phyloP scores from a whole-genome alignment of 2,113 vertebrate genomes.

The Collichthys lucidus region DNA sequence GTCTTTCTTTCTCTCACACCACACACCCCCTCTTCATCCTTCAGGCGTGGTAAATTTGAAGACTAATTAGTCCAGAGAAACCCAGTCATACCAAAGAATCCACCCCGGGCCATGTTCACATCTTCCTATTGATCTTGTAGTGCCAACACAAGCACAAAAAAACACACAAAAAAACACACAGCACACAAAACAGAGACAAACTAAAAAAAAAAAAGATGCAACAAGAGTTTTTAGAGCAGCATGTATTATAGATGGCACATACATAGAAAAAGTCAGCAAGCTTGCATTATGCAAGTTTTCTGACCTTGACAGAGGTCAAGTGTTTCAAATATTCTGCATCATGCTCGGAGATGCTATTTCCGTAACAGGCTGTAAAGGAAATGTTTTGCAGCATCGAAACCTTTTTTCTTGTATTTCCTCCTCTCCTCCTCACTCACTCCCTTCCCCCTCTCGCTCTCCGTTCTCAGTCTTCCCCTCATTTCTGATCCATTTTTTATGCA shows the following conservation, averaged over 20 bases:
- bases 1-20: conserved; percentile 12
- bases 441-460: conserved; percentile 28
- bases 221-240: conserved; percentile 57
- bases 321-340: conserved; percentile 46
- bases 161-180: conserved; percentile 18
- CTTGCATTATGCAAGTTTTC: conserved; percentile 40
- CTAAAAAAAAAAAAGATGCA: conserved; percentile 50
- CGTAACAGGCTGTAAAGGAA: conserved; percentile 24
- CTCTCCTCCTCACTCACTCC: conserved; percentile 54
- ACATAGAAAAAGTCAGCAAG: conserved; percentile 41
- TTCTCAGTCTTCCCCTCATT: conserved; percentile 70
- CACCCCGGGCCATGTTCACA: conserved; percentile 53
- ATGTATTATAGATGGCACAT: conserved; percentile 47
- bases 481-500: conserved; percentile 83
- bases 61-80: conserved; percentile 78
- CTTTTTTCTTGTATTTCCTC: conserved; percentile 37
- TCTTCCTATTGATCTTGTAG: conserved; percentile 52
- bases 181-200: conserved; percentile 13
- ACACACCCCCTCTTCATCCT: conserved; percentile 42
- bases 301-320: conserved; percentile 64
- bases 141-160: conserved; percentile 33
- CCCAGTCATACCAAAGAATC: conserved; percentile 56
- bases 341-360: conserved; percentile 45
- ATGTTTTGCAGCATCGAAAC: conserved; percentile 53
- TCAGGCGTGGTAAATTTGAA: conserved; percentile 54